These are phyloP conservation scores for Dasyprocta punctata DNA, from an alignment of 2,113 vertebrate species.

Conservation along the genomic window DNA sequence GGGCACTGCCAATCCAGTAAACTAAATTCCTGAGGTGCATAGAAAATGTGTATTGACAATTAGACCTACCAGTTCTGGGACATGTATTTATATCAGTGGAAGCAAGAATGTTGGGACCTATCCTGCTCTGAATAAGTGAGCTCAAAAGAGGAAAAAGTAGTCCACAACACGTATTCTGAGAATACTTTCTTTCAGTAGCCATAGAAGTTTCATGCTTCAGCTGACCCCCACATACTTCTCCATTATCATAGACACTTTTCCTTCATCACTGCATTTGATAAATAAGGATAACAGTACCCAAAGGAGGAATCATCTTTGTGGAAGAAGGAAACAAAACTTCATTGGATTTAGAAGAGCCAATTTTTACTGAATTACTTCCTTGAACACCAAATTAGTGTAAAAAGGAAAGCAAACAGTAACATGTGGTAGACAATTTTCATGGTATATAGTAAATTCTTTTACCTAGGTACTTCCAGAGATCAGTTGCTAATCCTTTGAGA, in stretches of 20 bases:
- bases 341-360: neutral
- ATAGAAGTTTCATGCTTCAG: neutral
- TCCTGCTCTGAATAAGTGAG: neutral
- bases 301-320: neutral
- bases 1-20: neutral
- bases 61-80: neutral
- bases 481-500: neutral
- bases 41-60: neutral
- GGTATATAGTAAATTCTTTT: neutral
- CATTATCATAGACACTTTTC: too few species aligned
- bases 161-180: neutral
- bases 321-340: neutral
- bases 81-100: neutral
- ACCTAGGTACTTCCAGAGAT: neutral
- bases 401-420: neutral
- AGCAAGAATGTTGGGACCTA: neutral
- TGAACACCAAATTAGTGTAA: neutral
- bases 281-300: neutral
- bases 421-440: neutral
- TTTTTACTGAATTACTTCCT: neutral
- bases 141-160: neutral
- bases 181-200: neutral
- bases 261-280: neutral
- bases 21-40: neutral
- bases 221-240: neutral